phyloP scores from a whole-genome alignment of 2,797 vertebrate genomes.

The Sternotherus odoratus region DNA sequence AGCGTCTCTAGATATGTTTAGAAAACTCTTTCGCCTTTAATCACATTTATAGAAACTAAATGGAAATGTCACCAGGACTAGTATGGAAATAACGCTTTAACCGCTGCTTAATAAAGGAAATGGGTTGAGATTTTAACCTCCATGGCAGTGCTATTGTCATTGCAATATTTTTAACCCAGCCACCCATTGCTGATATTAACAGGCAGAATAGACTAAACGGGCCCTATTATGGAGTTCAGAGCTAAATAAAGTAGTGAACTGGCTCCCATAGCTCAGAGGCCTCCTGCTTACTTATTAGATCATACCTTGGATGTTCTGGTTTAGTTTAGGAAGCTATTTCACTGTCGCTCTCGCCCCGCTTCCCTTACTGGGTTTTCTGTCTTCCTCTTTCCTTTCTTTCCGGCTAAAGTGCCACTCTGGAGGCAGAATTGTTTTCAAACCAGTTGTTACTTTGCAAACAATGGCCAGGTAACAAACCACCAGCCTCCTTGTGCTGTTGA shows the following conservation, averaged over 20 bases:
- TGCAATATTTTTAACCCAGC: neutral
- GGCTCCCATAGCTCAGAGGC: slow-evolving; percentile 9
- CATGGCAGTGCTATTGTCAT: neutral
- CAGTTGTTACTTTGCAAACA: slow-evolving; percentile 28
- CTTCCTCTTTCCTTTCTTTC: slow-evolving; percentile 47
- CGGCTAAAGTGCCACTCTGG: slow-evolving; percentile 24
- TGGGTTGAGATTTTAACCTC: neutral
- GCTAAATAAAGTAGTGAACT: slow-evolving; percentile 56
- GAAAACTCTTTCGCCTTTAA: slow-evolving; percentile 74
- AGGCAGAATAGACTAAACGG: slow-evolving; percentile 46
- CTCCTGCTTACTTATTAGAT: neutral
- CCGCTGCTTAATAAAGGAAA: slow-evolving; percentile 53
- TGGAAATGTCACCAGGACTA: slow-evolving; percentile 75
- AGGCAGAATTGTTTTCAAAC: neutral
- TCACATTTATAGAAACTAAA: slow-evolving; percentile 75
- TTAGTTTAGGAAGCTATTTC: slow-evolving; percentile 24
- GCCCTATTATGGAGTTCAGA: neutral
- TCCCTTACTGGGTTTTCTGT: slow-evolving; percentile 34
- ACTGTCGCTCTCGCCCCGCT: neutral
- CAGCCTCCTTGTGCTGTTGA: slow-evolving; percentile 28
- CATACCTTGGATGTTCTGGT: neutral
- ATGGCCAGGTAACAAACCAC: slow-evolving; percentile 10
- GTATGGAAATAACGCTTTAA: slow-evolving; percentile 58
- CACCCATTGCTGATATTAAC: slow-evolving; percentile 22
- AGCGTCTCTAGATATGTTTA: slow-evolving; percentile 80